Percentiles rank a stretch among this genome's conserved stretches.
These are phyloP conservation scores for Physocephala rufipes DNA, from an alignment of 2,888 invertebrate genomes.

Conservation along the genomic window DNA sequence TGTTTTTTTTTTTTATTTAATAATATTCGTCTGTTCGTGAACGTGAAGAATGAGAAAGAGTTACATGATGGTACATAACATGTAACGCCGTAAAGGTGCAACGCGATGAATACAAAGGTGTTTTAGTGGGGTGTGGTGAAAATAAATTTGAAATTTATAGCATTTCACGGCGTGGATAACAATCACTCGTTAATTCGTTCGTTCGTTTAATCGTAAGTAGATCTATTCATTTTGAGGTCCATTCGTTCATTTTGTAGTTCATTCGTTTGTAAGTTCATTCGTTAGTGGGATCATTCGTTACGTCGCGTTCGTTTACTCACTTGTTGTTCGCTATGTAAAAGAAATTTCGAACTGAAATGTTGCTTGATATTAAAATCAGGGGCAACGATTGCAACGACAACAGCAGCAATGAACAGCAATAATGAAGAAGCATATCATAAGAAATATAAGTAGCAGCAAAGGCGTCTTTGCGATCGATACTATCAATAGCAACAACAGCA, in stretches of 20 bases:
- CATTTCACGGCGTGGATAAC: conserved; percentile 50
- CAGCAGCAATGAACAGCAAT: too few relatives aligned
- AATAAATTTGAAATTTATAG: conserved; percentile 50
- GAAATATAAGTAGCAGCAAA: neutral
- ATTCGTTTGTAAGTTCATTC: neutral
- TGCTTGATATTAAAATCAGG: conserved; percentile 48
- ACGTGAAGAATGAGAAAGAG: conserved; percentile 29
- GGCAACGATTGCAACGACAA: conserved; percentile 30
- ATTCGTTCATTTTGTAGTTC: too few relatives aligned
- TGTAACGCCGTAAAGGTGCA: neutral
- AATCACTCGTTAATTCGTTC: neutral
- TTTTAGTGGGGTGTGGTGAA: neutral
- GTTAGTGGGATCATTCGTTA: too few relatives aligned
- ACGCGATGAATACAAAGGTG: too few relatives aligned
- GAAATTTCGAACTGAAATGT: conserved; percentile 43
- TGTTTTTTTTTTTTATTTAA: too few relatives aligned
- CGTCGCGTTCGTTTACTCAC: neutral
- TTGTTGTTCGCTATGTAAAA: neutral
- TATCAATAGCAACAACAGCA: conserved; percentile 32
- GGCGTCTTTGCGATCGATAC: too few relatives aligned
- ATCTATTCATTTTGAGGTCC: too few relatives aligned
- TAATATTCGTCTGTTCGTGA: conserved; percentile 41
- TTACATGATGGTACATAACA: neutral
- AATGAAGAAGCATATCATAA: neutral
- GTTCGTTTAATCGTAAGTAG: too few relatives aligned